Percentiles rank a stretch among this genome's conserved stretches.
Conservation (phyloP, 30 jellyfish, hydroid and myxozoan genomes). For the Sanderia malayensis region DNA sequence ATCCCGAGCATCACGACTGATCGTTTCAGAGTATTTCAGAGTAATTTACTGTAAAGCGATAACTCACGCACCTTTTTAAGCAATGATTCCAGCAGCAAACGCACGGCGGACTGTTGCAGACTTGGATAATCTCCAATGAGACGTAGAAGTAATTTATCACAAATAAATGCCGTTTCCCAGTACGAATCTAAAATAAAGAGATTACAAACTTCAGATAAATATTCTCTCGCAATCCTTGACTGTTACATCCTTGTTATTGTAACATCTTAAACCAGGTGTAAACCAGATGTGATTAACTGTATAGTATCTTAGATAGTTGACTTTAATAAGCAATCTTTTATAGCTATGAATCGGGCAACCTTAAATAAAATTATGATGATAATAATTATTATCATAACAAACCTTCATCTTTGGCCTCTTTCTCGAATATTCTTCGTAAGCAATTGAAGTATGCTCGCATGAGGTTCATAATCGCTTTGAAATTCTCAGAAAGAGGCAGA, state of each 20-base stretch:
- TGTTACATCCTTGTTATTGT: neutral
- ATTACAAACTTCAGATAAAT: too few relatives aligned
- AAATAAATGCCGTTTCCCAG: neutral
- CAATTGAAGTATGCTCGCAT: constrained; percentile 43
- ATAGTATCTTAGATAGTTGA: neutral
- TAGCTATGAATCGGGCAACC: neutral
- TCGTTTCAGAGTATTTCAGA: neutral
- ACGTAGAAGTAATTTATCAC: constrained; percentile 15
- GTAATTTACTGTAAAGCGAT: too few relatives aligned
- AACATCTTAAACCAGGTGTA: neutral
- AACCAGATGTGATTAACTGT: neutral
- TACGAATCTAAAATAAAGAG: constrained; percentile 1
- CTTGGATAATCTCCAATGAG: constrained; percentile 4
- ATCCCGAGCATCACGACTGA: neutral
- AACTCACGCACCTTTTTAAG: constrained; percentile 44
- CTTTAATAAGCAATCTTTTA: neutral
- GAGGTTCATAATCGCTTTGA: constrained; percentile 40
- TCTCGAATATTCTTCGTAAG: constrained; percentile 8
- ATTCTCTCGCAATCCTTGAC: too few relatives aligned
- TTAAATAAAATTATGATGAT: neutral
- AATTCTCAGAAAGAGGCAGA: constrained; percentile 15
- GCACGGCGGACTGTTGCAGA: constrained; percentile 46
- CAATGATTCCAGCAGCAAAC: constrained; percentile 38
- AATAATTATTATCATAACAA: neutral
- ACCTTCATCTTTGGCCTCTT: neutral